Evolutionary conservation across 2,113 vertebrate genomes (phyloP).

Genomic region (Labeo rohita): DNA sequence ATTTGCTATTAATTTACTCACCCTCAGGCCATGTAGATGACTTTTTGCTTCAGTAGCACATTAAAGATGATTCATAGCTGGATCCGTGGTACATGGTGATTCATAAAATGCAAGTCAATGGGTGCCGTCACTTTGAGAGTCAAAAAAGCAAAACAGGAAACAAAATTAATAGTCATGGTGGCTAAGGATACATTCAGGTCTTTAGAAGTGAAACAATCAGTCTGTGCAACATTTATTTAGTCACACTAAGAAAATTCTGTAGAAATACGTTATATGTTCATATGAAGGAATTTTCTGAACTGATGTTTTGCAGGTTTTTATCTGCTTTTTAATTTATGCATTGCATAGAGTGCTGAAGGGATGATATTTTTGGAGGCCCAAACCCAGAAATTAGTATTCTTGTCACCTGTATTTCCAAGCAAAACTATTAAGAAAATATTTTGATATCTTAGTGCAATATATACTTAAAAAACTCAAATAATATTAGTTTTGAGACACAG

Average conservation of each 20-base stretch:
- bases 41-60: background rate
- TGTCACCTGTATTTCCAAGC: background rate
- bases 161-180: too few relatives aligned
- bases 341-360: background rate
- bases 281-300: background rate
- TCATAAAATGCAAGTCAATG: background rate
- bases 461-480: background rate
- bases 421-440: background rate
- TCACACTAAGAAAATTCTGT: too few relatives aligned
- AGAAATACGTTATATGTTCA: too few relatives aligned
- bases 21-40: background rate
- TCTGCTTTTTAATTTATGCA: background rate
- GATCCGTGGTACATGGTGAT: background rate
- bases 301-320: background rate
- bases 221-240: background rate
- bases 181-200: too few relatives aligned
- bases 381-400: background rate
- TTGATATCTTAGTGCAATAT: background rate
- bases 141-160: background rate
- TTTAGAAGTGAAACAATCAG: background rate
- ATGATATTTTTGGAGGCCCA: background rate
- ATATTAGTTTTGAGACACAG: background rate
- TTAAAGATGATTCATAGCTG: background rate
- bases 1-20: background rate
- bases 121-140: too few relatives aligned